Percentiles rank a stretch among this genome's conserved stretches.
These are phyloP conservation scores for Sisyra nigra DNA, from an alignment of 2,888 invertebrate species.

Conservation along the genomic window DNA sequence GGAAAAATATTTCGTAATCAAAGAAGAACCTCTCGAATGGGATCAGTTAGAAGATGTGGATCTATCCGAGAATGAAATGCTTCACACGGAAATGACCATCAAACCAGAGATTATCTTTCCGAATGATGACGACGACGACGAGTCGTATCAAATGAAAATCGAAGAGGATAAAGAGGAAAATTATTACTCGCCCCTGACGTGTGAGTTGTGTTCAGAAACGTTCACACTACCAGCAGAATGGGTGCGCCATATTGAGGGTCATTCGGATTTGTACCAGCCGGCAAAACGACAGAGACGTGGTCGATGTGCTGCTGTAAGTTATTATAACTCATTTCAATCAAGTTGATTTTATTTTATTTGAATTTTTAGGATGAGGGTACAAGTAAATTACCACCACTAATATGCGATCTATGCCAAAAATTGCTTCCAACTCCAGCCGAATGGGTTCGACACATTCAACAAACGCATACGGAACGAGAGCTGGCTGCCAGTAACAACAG, in stretches of 20 bases:
- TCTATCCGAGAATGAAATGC: slow-evolving; percentile 46
- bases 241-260: slow-evolving; percentile 70
- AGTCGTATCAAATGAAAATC: slow-evolving; percentile 21
- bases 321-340: too few relatives aligned
- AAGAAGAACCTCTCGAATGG: slow-evolving; percentile 53
- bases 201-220: slow-evolving; percentile 71
- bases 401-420: slow-evolving; percentile 63
- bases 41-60: slow-evolving; percentile 45
- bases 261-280: slow-evolving; percentile 44
- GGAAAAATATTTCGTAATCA: slow-evolving; percentile 24
- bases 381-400: slow-evolving; percentile 50
- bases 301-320: slow-evolving; percentile 30
- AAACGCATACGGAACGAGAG: slow-evolving; percentile 65
- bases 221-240: slow-evolving; percentile 69
- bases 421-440: slow-evolving; percentile 64
- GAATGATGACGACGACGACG: slow-evolving; percentile 16
- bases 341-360: too few relatives aligned
- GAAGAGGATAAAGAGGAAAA: slow-evolving; percentile 36
- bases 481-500: slow-evolving; percentile 61
- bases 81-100: slow-evolving; percentile 49
- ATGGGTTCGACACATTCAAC: slow-evolving; percentile 78
- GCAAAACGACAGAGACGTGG: slow-evolving; percentile 40
- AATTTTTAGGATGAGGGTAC: slow-evolving; percentile 55
- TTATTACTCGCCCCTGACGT: slow-evolving; percentile 59
- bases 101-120: slow-evolving; percentile 38